phyloP scores from a whole-genome alignment of 2,113 vertebrate species.

The Verasper variegatus region DNA sequence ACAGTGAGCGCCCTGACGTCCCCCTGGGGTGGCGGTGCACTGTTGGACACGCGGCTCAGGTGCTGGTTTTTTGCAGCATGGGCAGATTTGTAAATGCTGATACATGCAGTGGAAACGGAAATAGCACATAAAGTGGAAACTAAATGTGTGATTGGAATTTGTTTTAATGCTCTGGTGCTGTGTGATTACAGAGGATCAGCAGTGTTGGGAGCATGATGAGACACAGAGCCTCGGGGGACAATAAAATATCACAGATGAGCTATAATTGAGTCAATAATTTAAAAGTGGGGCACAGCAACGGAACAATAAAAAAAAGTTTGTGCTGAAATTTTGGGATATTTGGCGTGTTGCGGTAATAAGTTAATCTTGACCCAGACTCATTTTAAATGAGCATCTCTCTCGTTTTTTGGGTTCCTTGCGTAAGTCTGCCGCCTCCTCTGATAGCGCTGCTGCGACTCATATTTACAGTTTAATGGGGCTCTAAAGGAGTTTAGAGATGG shows the following conservation, averaged over 20 bases:
- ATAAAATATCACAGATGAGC: slow-evolving; percentile 10
- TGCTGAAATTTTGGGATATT: slow-evolving; percentile 13
- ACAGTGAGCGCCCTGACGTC: slow-evolving; percentile 42
- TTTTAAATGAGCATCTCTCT: slow-evolving; percentile 59
- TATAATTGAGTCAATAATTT: slow-evolving; percentile 27
- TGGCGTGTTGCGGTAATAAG: slow-evolving; percentile 37
- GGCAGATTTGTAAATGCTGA: slow-evolving; percentile 20
- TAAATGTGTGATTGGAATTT: slow-evolving; percentile 19
- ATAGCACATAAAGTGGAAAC: slow-evolving; percentile 6
- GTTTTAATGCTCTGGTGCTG: slow-evolving; percentile 1
- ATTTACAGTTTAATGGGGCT: slow-evolving; percentile 53
- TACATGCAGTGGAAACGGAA: background rate
- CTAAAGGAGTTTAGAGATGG: slow-evolving; percentile 34
- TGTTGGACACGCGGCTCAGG: background rate
- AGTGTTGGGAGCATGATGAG: background rate
- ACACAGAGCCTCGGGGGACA: background rate
- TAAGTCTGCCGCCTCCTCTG: slow-evolving; percentile 22
- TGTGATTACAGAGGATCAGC: slow-evolving; percentile 19
- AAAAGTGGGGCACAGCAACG: slow-evolving; percentile 3
- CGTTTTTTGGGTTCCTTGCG: slow-evolving; percentile 35
- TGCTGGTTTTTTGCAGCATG: slow-evolving; percentile 7
- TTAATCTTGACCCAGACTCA: slow-evolving; percentile 56
- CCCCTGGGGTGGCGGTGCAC: background rate
- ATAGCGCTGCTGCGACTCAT: slow-evolving; percentile 20
- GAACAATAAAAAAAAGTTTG: slow-evolving; percentile 12